Conservation (phyloP, 2,797 vertebrate genomes). For the Lepus oiostolus region DNA sequence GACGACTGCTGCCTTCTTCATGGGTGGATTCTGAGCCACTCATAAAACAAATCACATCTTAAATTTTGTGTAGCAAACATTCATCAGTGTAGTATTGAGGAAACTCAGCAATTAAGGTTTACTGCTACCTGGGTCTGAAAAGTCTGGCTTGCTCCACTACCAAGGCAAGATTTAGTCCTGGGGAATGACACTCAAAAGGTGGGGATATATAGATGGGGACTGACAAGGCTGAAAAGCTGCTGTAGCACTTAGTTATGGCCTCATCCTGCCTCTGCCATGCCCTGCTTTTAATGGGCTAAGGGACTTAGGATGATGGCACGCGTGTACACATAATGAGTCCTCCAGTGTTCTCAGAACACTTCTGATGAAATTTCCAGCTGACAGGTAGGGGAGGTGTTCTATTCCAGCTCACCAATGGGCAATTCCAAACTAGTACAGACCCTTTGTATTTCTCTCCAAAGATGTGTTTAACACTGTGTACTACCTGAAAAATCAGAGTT, state of each 20-base stretch:
- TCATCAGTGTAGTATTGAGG: not conserved
- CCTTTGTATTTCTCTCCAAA: conserved; percentile 10
- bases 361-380: not conserved
- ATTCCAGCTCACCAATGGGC: not conserved
- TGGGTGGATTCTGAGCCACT: not conserved
- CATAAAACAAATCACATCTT: not conserved
- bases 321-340: not conserved
- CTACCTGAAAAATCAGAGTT: not conserved
- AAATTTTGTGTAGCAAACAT: not conserved
- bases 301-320: not conserved
- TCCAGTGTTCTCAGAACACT: conserved; percentile 13
- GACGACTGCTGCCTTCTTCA: not conserved
- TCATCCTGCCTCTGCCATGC: not conserved
- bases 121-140: not conserved
- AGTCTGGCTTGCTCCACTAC: not conserved
- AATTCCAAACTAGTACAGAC: not conserved
- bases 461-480: not conserved
- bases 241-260: not conserved
- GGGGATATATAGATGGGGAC: too few species aligned
- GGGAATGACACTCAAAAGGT: not conserved
- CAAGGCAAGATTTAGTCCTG: not conserved
- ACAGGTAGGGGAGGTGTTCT: not conserved
- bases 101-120: not conserved
- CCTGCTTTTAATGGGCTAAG: not conserved
- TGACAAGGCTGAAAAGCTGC: not conserved